These are phyloP conservation scores for Trichonephila clavata DNA, from an alignment of 1,140 invertebrate species.

Conservation along the genomic window DNA sequence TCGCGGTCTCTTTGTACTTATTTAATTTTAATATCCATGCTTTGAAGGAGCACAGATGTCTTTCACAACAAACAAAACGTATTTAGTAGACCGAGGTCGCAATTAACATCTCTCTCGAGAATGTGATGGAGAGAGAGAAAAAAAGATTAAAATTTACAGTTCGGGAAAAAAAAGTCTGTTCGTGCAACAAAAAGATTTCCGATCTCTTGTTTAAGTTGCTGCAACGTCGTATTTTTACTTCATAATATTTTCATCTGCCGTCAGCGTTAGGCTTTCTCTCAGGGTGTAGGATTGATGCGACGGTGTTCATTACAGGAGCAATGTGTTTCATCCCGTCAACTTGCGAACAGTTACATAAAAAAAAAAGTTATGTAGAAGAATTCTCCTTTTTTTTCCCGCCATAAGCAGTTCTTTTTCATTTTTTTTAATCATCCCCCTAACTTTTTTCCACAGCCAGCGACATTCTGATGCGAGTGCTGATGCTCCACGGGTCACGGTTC, in stretches of 20 bases:
- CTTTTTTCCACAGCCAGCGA: conserved; percentile 51
- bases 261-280: conserved; percentile 34
- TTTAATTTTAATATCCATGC: background rate
- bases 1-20: background rate
- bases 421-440: conserved; percentile 35
- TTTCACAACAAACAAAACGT: background rate
- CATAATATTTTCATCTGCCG: conserved; percentile 34
- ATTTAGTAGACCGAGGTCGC: conserved; percentile 3
- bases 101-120: conserved; percentile 1
- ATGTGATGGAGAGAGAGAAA: background rate
- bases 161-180: background rate
- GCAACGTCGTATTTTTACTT: background rate
- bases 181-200: conserved; percentile 20
- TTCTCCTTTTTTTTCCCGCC: conserved; percentile 13
- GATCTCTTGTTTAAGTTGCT: background rate
- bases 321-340: conserved; percentile 61
- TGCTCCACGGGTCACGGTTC: conserved; percentile 72
- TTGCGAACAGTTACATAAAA: conserved; percentile 42
- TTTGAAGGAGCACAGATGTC: background rate
- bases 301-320: conserved; percentile 54
- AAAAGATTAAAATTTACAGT: background rate
- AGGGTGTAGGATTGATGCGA: conserved; percentile 32
- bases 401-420: conserved; percentile 34
- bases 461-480: conserved; percentile 72
- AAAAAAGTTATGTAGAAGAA: conserved; percentile 2